Base-by-base conservation (phyloP, 2,888 invertebrate genomes). In the Acrobasis suavella region DNA sequence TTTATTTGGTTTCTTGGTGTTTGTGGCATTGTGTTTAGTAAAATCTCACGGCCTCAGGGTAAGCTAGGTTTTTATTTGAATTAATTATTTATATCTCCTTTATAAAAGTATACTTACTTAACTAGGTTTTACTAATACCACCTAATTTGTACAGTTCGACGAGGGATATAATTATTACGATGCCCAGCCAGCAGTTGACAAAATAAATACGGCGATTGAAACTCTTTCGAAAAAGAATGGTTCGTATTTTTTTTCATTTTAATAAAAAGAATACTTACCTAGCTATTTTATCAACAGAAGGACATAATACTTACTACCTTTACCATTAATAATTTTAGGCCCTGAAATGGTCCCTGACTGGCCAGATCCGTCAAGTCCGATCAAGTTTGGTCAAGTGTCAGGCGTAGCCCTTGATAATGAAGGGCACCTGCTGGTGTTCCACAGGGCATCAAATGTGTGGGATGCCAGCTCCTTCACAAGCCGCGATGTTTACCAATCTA, bases 341-440 rank as follows among this genome's bases (percentile, higher is more conserved):
- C 94, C 93, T 69, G 81, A 92, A 66, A 93, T 92, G 81, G 93
- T 93, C 52, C 81, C 82, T 17, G 80, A 89, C 64, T 95, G 95
- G 95, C 95, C 95, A 0, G 87, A 89, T 56, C 76, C 87, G 2
- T 70, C n/a, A n/a, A n/a, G n/a, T n/a, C n/a, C 82, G 6, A 81
- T 93, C 2, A 89, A 89, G 67, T 72, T 94, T 64, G 97, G 98
- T 1, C 96, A 97, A 81, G 95, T 98, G 1, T 95, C 96, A 0
- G 97, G 96, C 6, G 95, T 98, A 1, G 95, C 96, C 7, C 89
- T 97, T 15, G 96, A 97, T 80, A 91, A 89, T 2, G 79, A 90
- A n/a, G 97, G 96, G 0, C 94, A 95, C 66, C 91, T 98, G 12
- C 94, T 96, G 14, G 94, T 98, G 50, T 97, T 98, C 81, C 98